phyloP scores from a whole-genome alignment of 2,888 invertebrate genomes.

The Scotopteryx bipunctaria region DNA sequence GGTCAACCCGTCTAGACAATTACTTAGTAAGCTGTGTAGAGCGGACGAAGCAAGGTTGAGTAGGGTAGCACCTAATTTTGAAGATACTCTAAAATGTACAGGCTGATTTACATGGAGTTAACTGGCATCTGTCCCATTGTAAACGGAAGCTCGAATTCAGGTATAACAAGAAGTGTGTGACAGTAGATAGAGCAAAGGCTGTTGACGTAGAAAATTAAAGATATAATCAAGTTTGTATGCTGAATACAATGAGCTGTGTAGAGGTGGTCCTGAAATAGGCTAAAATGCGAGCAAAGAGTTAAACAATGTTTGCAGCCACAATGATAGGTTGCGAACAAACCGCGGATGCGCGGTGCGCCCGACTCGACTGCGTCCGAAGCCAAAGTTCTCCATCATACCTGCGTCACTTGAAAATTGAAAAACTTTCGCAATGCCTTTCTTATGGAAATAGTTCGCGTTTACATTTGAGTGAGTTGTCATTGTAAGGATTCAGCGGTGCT shows the following conservation, averaged over 20 bases:
- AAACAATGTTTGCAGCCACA: slow-evolving; percentile 33
- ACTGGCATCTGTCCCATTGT: no score
- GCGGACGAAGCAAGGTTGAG: background rate
- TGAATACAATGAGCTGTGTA: background rate
- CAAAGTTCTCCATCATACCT: slow-evolving; percentile 80
- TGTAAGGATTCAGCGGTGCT: slow-evolving; percentile 70
- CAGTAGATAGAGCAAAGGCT: no score
- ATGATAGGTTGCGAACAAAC: slow-evolving; percentile 36
- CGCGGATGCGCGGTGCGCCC: slow-evolving; percentile 39
- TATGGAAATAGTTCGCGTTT: slow-evolving; percentile 81
- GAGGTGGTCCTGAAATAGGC: background rate
- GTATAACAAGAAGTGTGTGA: no score
- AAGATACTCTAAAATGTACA: background rate
- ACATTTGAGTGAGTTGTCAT: slow-evolving; percentile 80
- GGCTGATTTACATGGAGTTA: background rate
- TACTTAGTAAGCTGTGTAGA: background rate
- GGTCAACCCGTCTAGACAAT: background rate
- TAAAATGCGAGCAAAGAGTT: slow-evolving; percentile 18
- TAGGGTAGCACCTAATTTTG: background rate
- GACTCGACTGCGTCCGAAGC: slow-evolving; percentile 61
- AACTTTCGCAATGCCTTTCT: slow-evolving; percentile 81
- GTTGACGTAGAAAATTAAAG: no score
- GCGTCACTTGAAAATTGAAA: slow-evolving; percentile 83
- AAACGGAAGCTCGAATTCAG: no score
- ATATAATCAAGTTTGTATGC: no score